Percentiles rank a stretch among this genome's conserved stretches.
Evolutionary conservation across 1,140 invertebrate species (phyloP).

Genomic region (Agraylea sexmaculata): DNA sequence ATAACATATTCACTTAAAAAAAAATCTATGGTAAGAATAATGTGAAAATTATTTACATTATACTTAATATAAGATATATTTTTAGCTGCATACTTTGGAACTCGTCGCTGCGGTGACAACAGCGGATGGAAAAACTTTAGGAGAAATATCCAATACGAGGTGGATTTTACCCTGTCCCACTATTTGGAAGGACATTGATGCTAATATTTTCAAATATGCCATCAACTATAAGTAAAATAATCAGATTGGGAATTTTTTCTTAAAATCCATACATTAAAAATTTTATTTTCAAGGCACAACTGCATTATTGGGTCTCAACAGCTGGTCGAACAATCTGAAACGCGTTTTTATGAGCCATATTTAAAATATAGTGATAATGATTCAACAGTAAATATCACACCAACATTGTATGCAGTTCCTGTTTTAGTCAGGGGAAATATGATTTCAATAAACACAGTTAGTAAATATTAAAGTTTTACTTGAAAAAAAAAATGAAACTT

Average conservation of each 20-base stretch:
- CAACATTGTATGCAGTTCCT: slow-evolving; percentile 42
- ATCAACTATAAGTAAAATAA: slow-evolving; percentile 26
- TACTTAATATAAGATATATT: slow-evolving; percentile 16
- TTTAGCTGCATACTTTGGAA: slow-evolving; percentile 35
- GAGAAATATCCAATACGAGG: slow-evolving; percentile 10
- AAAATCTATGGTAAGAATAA: slow-evolving; percentile 26
- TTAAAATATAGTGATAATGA: slow-evolving; percentile 35
- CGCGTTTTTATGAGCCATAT: slow-evolving; percentile 48
- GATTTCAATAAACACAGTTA: slow-evolving; percentile 24
- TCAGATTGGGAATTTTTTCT: slow-evolving; percentile 32
- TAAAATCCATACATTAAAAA: slow-evolving; percentile 43
- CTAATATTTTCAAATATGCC: slow-evolving; percentile 16
- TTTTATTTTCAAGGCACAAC: slow-evolving; percentile 38
- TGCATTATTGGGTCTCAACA: slow-evolving; percentile 40
- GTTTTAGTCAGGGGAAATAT: slow-evolving; percentile 35
- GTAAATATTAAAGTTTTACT: slow-evolving; percentile 5
- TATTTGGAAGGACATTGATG: slow-evolving; percentile 13
- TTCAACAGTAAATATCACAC: slow-evolving; percentile 20
- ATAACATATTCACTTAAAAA: slow-evolving; percentile 42
- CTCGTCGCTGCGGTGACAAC: slow-evolving; percentile 26
- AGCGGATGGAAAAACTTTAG: slow-evolving; percentile 23
- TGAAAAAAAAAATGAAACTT: slow-evolving; percentile 8
- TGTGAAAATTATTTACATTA: neutral
- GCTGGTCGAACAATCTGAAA: slow-evolving; percentile 34
- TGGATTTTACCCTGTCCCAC: slow-evolving; percentile 15